Conservation (phyloP, 2,113 vertebrate species). For the Phrynosoma platyrhinos region DNA sequence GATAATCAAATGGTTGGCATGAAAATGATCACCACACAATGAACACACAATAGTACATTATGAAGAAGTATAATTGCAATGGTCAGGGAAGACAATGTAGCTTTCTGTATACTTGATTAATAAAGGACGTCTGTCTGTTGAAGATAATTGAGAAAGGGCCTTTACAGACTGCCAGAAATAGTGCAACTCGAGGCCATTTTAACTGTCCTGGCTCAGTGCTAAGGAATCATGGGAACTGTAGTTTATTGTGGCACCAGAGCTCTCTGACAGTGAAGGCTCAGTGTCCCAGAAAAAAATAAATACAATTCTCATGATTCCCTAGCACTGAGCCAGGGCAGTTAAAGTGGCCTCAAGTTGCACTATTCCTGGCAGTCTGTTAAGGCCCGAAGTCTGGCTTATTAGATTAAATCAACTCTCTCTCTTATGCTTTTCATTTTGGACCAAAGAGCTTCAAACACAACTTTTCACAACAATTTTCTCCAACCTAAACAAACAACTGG, state of each 20-base stretch:
- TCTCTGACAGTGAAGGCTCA: too few relatives aligned
- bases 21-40: not conserved
- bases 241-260: too few relatives aligned
- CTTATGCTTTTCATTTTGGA: not conserved
- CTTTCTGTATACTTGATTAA: constrained; percentile 16
- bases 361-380: too few relatives aligned
- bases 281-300: too few relatives aligned
- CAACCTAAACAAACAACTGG: not conserved
- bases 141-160: constrained; percentile 18
- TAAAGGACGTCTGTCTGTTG: not conserved
- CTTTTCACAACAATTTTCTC: not conserved
- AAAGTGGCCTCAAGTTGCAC: too few relatives aligned
- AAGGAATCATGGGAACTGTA: too few relatives aligned
- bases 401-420: not conserved
- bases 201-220: too few relatives aligned
- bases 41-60: constrained; percentile 14
- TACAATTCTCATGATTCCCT: too few relatives aligned
- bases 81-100: constrained; percentile 10
- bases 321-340: too few relatives aligned
- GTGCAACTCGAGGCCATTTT: too few relatives aligned
- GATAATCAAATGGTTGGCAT: constrained; percentile 4
- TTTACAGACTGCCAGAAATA: too few relatives aligned
- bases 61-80: constrained; percentile 13
- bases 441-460: not conserved
- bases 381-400: not conserved